Base-by-base conservation (phyloP, 2,888 invertebrate genomes). In the Stratiomys singularior region DNA sequence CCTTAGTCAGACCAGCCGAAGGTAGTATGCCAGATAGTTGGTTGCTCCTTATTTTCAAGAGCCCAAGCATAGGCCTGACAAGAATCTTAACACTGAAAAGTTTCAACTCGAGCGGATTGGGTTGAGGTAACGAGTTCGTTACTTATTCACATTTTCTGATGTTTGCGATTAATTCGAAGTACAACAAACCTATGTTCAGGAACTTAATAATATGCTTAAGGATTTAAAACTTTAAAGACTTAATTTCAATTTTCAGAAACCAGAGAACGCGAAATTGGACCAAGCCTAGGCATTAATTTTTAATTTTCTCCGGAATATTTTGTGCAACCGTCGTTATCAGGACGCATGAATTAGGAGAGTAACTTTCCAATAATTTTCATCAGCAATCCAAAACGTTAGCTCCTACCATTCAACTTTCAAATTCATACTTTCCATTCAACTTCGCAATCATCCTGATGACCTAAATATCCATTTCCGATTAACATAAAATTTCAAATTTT, bases 381-480 rank as follows among this genome's bases (percentile, higher is more conserved):
- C 15, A 9, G 52, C 4, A 52, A 52, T 52, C 52, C 3, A 52
- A 21, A 52, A 21, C 46, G 13, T 46, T n/a, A n/a, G n/a, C n/a
- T 52, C 15, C 52, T 18, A 13, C 27, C 60, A 25, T 52, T 13
- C 52, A 2, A 52, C 52, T 52, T 25, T 25, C 60, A 23, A 60
- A 21, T 7, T 60, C 2, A 52, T 9, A 52, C 7, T 52, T 52
- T 52, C 15, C 52, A 52, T n/a, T 13, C 15, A 52, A 13, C 15
- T 52, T 13, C 52, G 18, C 52, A 52, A n/a, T 52, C 27, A n/a
- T 63, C 25, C 66, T 30, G n/a, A 27, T 66, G 66, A 66, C 66
- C 66, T 21, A 37, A 66, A 66, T 66, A 66, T n/a, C 66, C 21
- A 44, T 66, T 66, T 66, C 66, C 66, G 66, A 66, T 66, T 37